Conservation (phyloP, 1,140 invertebrate genomes). For the Ridgeia piscesae region DNA sequence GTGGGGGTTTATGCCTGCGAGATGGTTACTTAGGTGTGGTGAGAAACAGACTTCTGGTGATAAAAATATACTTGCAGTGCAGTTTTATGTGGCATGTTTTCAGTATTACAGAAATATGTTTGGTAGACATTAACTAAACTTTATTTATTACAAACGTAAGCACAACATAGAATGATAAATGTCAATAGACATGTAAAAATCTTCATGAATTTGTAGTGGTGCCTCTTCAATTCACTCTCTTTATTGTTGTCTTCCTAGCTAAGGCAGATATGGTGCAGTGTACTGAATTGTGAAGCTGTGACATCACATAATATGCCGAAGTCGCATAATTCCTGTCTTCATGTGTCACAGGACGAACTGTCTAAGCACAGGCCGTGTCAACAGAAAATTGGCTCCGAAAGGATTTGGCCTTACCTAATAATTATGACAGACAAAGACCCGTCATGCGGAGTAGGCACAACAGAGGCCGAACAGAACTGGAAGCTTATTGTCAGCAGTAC, state of each 20-base stretch:
- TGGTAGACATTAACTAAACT: background rate
- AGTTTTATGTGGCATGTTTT: background rate
- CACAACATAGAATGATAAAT: background rate
- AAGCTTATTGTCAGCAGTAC: background rate
- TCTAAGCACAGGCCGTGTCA: background rate
- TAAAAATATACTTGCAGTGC: background rate
- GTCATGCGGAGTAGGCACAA: background rate
- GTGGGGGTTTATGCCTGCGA: no score
- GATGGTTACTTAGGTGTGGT: no score
- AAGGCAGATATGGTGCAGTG: background rate
- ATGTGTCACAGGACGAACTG: background rate
- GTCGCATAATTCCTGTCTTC: background rate
- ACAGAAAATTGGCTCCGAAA: background rate
- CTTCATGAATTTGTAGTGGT: background rate
- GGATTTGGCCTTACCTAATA: background rate
- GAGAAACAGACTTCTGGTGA: no score
- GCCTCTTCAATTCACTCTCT: background rate
- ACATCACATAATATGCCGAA: background rate
- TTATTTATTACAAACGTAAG: background rate
- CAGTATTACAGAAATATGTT: background rate
- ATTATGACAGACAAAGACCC: background rate
- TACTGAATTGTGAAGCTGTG: background rate
- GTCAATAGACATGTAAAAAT: background rate
- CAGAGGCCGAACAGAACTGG: background rate
- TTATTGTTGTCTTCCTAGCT: background rate